Base-by-base conservation (phyloP, 2,888 invertebrate species). In the Oxytorus armatus region DNA sequence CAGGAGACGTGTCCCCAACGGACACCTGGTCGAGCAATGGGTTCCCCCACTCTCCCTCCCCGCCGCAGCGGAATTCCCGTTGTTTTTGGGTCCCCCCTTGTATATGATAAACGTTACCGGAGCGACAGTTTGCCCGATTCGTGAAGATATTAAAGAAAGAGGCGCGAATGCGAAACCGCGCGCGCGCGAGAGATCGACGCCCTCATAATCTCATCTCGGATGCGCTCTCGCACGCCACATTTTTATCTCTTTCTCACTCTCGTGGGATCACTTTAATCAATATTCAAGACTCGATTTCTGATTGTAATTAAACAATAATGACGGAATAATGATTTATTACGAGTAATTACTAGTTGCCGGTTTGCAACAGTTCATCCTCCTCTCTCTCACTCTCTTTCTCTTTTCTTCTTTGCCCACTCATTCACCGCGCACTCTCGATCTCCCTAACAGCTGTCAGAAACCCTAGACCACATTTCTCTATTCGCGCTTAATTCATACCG, bases 281-380 rank as follows among this genome's bases (percentile, higher is more conserved):
- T 90, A 90, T 90, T 89, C 89, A 86, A 88, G 84, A 83, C 88
- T 85, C 86, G 88, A 87, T 87, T 66, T 89, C 89, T 87, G 85
- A 90, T 89, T 88, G 88, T 87, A 89, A 90, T 90, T 90, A 88
- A 89, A 89, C 90, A 90, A 90, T 89, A 88, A 89, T 86, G 87
- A 87, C 76, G 86, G 85, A 87, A 89, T 89, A 85, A 87, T 88
- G 89, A 90, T 90, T 90, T 89, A 90, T 90, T 86, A 85, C 88
- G 83, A 83, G 82, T 90, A 90, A 89, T 90, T 88, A 87, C 88
- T 88, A 87, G 88, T 86, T 88, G 80, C 83, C 44, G 83, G 85
- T 86, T 87, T 85, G 84, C 33, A 42, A 47, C 49, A 57, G 47
- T 39, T 77, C 61, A 42, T 63, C 44, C 55, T 39, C 73, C 80